Evolutionary conservation across 2,113 vertebrate genomes (phyloP), one percentile per base, ranked within the genome.

Genomic region (Gadus macrocephalus): DNA sequence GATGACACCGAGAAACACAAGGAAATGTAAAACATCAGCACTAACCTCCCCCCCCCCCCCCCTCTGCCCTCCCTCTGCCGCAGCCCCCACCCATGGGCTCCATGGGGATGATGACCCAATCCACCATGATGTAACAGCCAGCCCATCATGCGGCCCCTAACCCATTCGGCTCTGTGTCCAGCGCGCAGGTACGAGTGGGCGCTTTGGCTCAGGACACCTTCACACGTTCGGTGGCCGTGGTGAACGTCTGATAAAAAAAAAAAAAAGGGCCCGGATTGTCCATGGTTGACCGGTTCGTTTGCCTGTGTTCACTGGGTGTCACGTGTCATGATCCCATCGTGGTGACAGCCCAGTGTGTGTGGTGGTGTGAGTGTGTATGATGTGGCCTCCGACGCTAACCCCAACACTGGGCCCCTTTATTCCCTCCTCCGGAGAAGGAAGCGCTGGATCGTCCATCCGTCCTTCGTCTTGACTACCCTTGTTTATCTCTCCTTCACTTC

Each of bases 81-180:
- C 79, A 97, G 95, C 94, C 96, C 6, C 94, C 93, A 59, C 96
- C 94, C 83, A 94, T 99, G 94, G 94, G 95, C 91, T 94, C 91
- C 28, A 94, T 98, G 87, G 93, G 95, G 68, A 95, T 98, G 88
- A 98, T 98, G 95, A 96, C 94, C 70, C 96, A 95, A 28, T 96
- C 96, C 87, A 93, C 94, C 71, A 94, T 99, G 93, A 96, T 99
- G 94, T 99, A 98, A 98, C 88, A 93, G 90, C 70, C 97, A 99
- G 80, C 96, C 97, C 55, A 93, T 94, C 79, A 96, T 99, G 96
- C 96, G 96, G 92, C 95, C 96, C 94, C 96, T 86, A 99, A 99
- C 83, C 97, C 97, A 20, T 99, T 99, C 59, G 94, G 97, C 85
- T 93, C 96, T 60, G 94, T 97, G 91, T 96, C 97, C 0, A 96